Base-by-base conservation (phyloP, 2,888 invertebrate genomes). In the Rhynchonema sp. region DNA sequence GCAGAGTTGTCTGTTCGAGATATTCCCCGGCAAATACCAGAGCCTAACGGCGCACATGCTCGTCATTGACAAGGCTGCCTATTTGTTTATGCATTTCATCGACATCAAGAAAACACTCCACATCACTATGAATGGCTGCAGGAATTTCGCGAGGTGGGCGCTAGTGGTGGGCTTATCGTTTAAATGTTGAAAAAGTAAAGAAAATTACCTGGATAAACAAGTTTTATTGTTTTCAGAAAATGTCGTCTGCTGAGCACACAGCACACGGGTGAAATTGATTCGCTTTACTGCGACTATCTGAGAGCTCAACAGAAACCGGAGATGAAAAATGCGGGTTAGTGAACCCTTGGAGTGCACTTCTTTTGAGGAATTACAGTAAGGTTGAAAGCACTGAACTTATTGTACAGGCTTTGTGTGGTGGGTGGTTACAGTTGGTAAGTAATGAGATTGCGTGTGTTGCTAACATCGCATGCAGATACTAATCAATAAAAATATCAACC, bases 31-130 rank as follows among this genome's bases (percentile, higher is more conserved):
- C 1, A 63, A 72, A 13, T 74, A 74, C 63, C 72, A 71, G 0
- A 69, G 72, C 22, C 66, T 68, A 54, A 72, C 70, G 64, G 71
- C 72, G 17, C 70, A 70, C 59, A 64, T 75, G 38, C 66, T 75
- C 29, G 64, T 77, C 29, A 64, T 77, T 55, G 76, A 77, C 62
- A 69, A 73, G 55, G 71, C 75, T 27, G 75, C 76, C 26, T 73
- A 74, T 49, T 69, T 77, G 38, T 77, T 74, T 64, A 70, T 75
- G 63, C 70, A 70, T 30, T 71, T 71, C 60, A 66, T 74, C 23
- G 72, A 73, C 27, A 67, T 73, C 17, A 62, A 72, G 57, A 71
- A 70, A n/a, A 65, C 68, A 9, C 63, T 67, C 49, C 65, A 70
- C 22, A 68, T 75, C 56, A 72, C 72, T 20, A 66, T 72, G 1